A percentile compares a stretch with the other conserved stretches of the same genome.
These are phyloP conservation scores for Macrotis lagotis DNA, from an alignment of 2,113 vertebrate species.

Conservation along the genomic window DNA sequence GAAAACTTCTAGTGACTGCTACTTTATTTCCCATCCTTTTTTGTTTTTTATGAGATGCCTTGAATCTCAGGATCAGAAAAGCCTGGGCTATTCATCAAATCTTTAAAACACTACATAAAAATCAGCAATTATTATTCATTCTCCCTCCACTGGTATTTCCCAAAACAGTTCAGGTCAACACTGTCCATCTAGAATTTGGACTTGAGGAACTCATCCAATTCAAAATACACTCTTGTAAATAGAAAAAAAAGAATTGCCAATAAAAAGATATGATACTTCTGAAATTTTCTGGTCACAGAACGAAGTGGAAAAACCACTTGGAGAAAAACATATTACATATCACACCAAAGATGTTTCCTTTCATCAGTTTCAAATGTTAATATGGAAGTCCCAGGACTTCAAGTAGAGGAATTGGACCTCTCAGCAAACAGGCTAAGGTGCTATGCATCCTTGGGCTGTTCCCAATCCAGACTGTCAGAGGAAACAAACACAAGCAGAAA, in stretches of 20 bases:
- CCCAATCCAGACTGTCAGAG: slow-evolving; percentile 15
- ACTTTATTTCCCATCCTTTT: neutral
- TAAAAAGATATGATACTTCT: slow-evolving; percentile 48
- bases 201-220: slow-evolving; percentile 53
- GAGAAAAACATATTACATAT: neutral
- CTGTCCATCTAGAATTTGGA: neutral
- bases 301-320: slow-evolving; percentile 38
- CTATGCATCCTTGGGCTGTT: fast-evolving
- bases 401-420: neutral
- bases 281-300: slow-evolving; percentile 49
- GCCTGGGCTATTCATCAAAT: neutral
- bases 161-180: neutral
- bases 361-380: neutral
- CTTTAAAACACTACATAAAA: too few relatives aligned
- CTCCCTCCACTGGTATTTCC: neutral
- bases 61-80: neutral
- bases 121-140: neutral
- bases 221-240: slow-evolving; percentile 63
- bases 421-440: neutral
- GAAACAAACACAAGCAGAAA: slow-evolving; percentile 63
- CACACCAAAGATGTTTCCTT: slow-evolving; percentile 4
- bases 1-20: neutral
- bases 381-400: neutral
- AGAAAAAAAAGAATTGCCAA: slow-evolving; percentile 38
- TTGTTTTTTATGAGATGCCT: neutral